These are phyloP conservation scores for Pegoplata infirma DNA, from an alignment of 2,888 invertebrate genomes.

Conservation along the genomic window DNA sequence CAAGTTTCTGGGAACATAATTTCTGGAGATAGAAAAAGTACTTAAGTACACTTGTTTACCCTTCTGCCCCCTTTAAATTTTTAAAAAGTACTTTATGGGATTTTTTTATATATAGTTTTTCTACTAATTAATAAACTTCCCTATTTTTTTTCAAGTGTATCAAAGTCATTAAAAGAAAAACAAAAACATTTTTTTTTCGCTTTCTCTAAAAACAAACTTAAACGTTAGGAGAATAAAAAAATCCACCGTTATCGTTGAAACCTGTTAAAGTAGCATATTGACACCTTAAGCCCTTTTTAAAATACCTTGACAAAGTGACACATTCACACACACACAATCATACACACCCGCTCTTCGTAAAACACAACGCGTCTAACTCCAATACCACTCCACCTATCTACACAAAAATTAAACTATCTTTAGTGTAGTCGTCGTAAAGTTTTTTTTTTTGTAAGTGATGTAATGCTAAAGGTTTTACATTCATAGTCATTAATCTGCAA, in stretches of 20 bases:
- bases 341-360: neutral
- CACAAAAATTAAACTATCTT: slow-evolving; percentile 60
- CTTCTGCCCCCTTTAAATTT: too few species aligned
- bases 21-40: too few species aligned
- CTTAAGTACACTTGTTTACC: too few species aligned
- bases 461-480: slow-evolving; percentile 45
- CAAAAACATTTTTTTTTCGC: slow-evolving; percentile 29
- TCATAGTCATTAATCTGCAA: slow-evolving; percentile 76
- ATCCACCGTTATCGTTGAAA: slow-evolving; percentile 25
- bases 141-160: slow-evolving; percentile 23
- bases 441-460: slow-evolving; percentile 32
- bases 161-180: slow-evolving; percentile 38
- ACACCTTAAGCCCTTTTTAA: slow-evolving; percentile 53
- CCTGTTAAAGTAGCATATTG: slow-evolving; percentile 53
- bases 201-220: slow-evolving; percentile 21
- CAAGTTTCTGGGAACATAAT: too few species aligned
- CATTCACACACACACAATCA: slow-evolving; percentile 15
- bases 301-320: slow-evolving; percentile 42
- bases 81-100: too few species aligned
- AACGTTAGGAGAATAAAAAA: slow-evolving; percentile 2
- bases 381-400: slow-evolving; percentile 39
- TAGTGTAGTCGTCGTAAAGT: slow-evolving; percentile 28
- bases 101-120: too few species aligned
- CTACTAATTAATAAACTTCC: too few species aligned
- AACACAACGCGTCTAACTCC: neutral